These are phyloP conservation scores for Epicauta chinensis DNA, from an alignment of 1,140 invertebrate species.

Conservation along the genomic window DNA sequence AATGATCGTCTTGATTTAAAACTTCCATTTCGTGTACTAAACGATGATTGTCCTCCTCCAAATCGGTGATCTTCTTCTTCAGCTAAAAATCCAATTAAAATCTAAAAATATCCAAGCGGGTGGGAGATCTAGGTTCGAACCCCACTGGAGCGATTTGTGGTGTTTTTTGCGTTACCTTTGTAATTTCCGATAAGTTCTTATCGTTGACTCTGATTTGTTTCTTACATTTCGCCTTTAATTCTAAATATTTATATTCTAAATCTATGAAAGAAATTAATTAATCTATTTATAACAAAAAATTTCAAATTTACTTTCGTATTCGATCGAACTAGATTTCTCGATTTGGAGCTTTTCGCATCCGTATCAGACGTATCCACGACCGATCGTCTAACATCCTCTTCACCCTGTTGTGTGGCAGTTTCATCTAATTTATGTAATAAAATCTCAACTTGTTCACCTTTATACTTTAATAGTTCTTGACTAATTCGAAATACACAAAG, in stretches of 20 bases:
- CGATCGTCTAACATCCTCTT: conserved; percentile 37
- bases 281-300: conserved; percentile 1
- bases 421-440: conserved; percentile 48
- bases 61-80: conserved; percentile 44
- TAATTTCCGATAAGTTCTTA: conserved; percentile 36
- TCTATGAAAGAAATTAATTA: conserved; percentile 25
- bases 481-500: conserved; percentile 50
- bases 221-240: conserved; percentile 47
- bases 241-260: conserved; percentile 43
- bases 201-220: conserved; percentile 46
- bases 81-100: conserved; percentile 29
- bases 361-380: conserved; percentile 30
- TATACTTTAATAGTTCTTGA: conserved; percentile 59
- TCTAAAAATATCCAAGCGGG: no score
- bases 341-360: conserved; percentile 19
- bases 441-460: conserved; percentile 58
- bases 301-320: conserved; percentile 28
- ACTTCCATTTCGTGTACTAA: conserved; percentile 41
- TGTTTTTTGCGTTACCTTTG: conserved; percentile 23
- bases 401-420: conserved; percentile 43
- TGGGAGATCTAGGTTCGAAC: no score
- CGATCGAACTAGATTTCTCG: conserved; percentile 28
- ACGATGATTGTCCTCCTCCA: conserved; percentile 47
- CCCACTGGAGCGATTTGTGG: no score
- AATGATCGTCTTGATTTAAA: conserved; percentile 41